These are phyloP conservation scores for Megaceryle alcyon DNA, from an alignment of 2,797 vertebrate species.

Conservation along the genomic window DNA sequence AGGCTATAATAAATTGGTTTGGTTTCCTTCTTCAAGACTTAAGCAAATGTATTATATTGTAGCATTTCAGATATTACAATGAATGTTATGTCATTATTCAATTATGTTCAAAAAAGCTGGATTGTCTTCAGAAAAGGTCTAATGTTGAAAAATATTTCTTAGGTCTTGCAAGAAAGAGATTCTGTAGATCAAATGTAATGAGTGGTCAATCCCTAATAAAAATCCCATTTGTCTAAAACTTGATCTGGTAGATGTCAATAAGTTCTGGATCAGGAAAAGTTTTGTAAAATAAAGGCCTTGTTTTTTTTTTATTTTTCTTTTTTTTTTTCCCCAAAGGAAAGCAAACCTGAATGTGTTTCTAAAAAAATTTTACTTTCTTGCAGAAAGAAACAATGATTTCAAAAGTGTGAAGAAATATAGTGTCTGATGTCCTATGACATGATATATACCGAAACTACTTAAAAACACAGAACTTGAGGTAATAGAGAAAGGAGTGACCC, in stretches of 20 bases:
- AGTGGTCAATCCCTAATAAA: not conserved
- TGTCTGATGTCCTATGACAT: not conserved
- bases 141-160: not conserved
- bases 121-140: not conserved
- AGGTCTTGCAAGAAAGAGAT: not conserved
- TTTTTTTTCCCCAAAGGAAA: not conserved
- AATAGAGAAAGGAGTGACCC: not conserved
- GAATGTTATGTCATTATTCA: not conserved
- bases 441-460: not conserved
- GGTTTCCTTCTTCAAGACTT: conserved; percentile 46
- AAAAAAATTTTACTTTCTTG: not conserved
- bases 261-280: not conserved
- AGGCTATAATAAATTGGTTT: conserved; percentile 69
- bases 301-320: not conserved
- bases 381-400: not conserved
- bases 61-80: conserved; percentile 15
- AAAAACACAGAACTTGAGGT: not conserved
- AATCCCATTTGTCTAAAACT: not conserved
- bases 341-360: not conserved
- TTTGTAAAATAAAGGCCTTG: not conserved
- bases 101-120: not conserved
- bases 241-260: not conserved
- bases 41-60: conserved; percentile 50
- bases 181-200: not conserved
- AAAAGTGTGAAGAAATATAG: not conserved